These are phyloP conservation scores for Phenganax stokvisi DNA, from an alignment of 92 coral and sea anemone genomes.

Conservation along the genomic window DNA sequence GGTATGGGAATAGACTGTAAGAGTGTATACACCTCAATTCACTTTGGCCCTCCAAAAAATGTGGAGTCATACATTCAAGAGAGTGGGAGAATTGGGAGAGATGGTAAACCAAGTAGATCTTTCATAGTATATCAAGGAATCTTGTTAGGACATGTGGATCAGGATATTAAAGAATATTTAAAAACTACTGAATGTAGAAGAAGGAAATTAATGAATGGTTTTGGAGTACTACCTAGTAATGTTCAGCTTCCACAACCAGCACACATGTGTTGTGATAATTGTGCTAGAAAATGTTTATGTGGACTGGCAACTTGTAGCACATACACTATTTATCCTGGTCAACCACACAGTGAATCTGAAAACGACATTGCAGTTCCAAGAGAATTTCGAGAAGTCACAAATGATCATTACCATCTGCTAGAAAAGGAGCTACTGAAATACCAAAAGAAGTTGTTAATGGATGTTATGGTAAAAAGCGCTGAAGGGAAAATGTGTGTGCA, in stretches of 20 bases:
- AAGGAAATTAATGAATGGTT: constrained; percentile 25
- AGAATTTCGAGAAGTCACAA: constrained; percentile 7
- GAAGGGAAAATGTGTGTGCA: constrained; percentile 4
- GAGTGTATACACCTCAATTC: constrained; percentile 42
- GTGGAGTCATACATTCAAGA: constrained; percentile 28
- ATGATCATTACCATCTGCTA: constrained; percentile 8
- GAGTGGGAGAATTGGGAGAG: constrained; percentile 25
- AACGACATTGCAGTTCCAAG: not conserved
- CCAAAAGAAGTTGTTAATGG: constrained; percentile 27
- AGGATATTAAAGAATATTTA: constrained; percentile 35
- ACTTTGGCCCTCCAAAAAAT: constrained; percentile 41
- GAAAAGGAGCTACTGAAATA: constrained; percentile 18
- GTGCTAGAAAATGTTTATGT: not conserved
- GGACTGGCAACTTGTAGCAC: not conserved
- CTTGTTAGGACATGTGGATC: constrained; percentile 33
- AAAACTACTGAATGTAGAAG: constrained; percentile 32
- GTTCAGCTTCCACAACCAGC: not conserved
- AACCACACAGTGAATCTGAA: not conserved
- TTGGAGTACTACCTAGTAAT: not conserved
- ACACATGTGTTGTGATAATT: not conserved
- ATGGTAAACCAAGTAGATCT: constrained; percentile 29
- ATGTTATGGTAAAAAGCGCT: constrained; percentile 7
- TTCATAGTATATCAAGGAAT: constrained; percentile 30
- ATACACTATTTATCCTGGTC: constrained; percentile 23
- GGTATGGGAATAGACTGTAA: constrained; percentile 47